Percentiles rank a stretch among this genome's conserved stretches.
These are phyloP conservation scores for Hirudo medicinalis DNA, from an alignment of 1,140 invertebrate species.

Conservation along the genomic window DNA sequence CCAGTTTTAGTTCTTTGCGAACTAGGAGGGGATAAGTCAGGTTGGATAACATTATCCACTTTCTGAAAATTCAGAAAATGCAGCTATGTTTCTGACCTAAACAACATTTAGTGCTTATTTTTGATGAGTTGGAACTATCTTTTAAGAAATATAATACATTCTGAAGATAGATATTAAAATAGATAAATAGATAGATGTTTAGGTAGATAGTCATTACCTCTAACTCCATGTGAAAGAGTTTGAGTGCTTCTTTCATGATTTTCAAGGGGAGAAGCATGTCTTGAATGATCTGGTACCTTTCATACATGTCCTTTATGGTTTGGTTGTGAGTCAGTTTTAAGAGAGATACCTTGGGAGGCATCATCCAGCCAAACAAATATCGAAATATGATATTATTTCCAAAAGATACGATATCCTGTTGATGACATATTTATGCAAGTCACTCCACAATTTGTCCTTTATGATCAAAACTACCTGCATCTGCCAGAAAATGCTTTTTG, in stretches of 20 bases:
- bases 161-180: no score
- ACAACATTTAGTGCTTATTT: background rate
- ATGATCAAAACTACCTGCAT: slow-evolving; percentile 49
- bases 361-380: slow-evolving; percentile 60
- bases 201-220: no score
- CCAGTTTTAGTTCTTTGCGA: no score
- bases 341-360: slow-evolving; percentile 67
- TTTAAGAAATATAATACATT: background rate
- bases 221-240: slow-evolving; percentile 55
- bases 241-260: slow-evolving; percentile 49
- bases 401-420: slow-evolving; percentile 67
- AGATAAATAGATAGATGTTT: no score
- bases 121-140: background rate
- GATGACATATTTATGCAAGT: background rate
- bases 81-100: background rate
- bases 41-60: background rate
- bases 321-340: slow-evolving; percentile 66
- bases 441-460: background rate
- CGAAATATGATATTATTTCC: slow-evolving; percentile 66
- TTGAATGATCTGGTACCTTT: slow-evolving; percentile 65
- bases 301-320: slow-evolving; percentile 58
- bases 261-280: slow-evolving; percentile 66
- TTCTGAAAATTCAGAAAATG: no score
- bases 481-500: slow-evolving; percentile 67
- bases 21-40: no score